A percentile compares a stretch with the other conserved stretches of the same genome.
Conservation (phyloP, 2,888 invertebrate species). For the Luffia ferchaultella region DNA sequence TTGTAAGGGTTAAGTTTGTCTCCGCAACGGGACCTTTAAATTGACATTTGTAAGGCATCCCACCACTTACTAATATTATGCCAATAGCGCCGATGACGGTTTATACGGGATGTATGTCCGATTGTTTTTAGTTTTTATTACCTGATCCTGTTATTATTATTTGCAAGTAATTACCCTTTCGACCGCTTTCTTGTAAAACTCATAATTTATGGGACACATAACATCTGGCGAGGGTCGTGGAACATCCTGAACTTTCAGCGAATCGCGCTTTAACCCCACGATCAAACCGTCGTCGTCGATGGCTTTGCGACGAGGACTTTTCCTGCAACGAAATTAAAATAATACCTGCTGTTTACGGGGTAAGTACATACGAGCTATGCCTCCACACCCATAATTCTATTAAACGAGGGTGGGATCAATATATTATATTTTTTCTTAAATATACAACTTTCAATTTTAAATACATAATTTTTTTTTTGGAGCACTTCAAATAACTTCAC, state of each 20-base stretch:
- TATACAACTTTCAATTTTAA: background rate
- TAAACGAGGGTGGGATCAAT: background rate
- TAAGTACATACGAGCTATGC: background rate
- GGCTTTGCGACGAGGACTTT: constrained; percentile 41
- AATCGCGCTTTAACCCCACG: constrained; percentile 39
- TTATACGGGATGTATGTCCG: background rate
- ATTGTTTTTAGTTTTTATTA: background rate
- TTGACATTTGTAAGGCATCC: no score
- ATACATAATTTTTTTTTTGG: background rate
- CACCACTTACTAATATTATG: no score
- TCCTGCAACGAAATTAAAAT: constrained; percentile 24
- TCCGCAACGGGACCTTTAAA: no score
- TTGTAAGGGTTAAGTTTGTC: background rate
- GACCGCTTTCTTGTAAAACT: constrained; percentile 46
- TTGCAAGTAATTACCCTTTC: constrained; percentile 26
- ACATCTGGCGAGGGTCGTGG: constrained; percentile 29
- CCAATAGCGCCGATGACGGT: background rate
- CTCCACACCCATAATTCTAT: background rate
- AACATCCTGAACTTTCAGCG: constrained; percentile 29
- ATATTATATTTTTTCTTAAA: background rate
- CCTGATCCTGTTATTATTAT: background rate
- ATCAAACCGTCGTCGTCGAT: constrained; percentile 46
- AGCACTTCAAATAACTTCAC: background rate
- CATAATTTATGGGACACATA: constrained; percentile 37
- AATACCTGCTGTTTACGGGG: no score